These are phyloP conservation scores for Clavelina lepadiformis DNA, from an alignment of 23 tunicate genomes.

Conservation along the genomic window DNA sequence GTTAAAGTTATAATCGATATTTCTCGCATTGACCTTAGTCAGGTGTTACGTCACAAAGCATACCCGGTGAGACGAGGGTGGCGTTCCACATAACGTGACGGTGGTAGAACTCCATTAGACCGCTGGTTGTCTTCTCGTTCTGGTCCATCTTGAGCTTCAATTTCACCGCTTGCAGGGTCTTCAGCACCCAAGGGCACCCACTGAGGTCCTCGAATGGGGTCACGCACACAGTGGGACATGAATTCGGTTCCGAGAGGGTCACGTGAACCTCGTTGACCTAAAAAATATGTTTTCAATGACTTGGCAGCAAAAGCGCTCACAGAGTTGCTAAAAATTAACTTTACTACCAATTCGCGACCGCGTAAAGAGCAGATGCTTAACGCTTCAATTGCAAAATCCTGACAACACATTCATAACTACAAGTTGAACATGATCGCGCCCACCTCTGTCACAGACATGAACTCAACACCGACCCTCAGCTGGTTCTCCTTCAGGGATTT, in stretches of 20 bases:
- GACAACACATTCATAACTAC: not conserved
- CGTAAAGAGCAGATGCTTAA: no score
- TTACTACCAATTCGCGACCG: not conserved
- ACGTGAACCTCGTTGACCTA: slow-evolving; percentile 94
- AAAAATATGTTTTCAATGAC: not conserved
- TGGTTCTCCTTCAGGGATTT: slow-evolving; percentile 61
- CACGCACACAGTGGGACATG: slow-evolving; percentile 86
- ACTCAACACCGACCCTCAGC: slow-evolving; percentile 76
- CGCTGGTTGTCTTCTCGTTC: slow-evolving; percentile 87
- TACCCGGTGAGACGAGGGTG: slow-evolving; percentile 69
- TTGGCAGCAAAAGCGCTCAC: no score
- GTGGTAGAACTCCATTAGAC: slow-evolving; percentile 67
- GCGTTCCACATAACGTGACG: slow-evolving; percentile 95
- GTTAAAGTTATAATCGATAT: not conserved
- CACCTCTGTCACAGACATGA: slow-evolving; percentile 75
- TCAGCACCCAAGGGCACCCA: slow-evolving; percentile 95
- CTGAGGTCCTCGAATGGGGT: slow-evolving; percentile 92
- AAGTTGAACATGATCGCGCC: not conserved
- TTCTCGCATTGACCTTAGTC: not conserved
- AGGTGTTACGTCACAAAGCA: not conserved
- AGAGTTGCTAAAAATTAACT: slow-evolving; percentile 1
- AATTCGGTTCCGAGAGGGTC: slow-evolving; percentile 66
- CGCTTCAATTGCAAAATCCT: not conserved
- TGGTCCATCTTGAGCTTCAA: slow-evolving; percentile 90
- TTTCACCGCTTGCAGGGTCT: slow-evolving; percentile 84